phyloP scores from a whole-genome alignment of 2,888 invertebrate genomes.

The Protophormia terraenovae region DNA sequence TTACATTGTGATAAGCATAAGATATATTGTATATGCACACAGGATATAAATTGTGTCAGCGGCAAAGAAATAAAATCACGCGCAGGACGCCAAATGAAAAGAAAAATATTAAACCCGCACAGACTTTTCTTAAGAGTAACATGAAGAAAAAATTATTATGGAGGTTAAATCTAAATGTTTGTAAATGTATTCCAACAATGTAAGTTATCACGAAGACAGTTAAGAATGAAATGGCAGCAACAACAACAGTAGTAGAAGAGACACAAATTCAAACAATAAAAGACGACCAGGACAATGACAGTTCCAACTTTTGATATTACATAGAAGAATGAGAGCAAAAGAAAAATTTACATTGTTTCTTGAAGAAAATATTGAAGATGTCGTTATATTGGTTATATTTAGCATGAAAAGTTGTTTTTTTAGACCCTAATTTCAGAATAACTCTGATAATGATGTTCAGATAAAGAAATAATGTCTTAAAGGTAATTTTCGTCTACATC shows the following conservation, averaged over 20 bases:
- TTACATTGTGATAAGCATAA: constrained; percentile 78
- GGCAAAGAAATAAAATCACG: constrained; percentile 78
- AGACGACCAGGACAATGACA: constrained; percentile 44
- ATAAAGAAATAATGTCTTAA: no score
- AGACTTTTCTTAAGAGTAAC: constrained; percentile 20
- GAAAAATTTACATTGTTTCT: constrained; percentile 12
- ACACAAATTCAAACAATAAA: constrained; percentile 51
- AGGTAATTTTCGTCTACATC: no score
- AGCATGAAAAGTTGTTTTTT: no score
- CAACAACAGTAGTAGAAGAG: constrained; percentile 12
- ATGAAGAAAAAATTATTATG: background rate
- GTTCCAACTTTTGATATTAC: constrained; percentile 10
- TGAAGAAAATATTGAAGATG: background rate
- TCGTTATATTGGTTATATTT: no score
- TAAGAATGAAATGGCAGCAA: constrained; percentile 27
- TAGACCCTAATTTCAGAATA: no score
- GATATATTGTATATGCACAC: constrained; percentile 78
- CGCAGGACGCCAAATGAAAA: constrained; percentile 22
- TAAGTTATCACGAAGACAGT: constrained; percentile 50
- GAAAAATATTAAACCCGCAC: background rate
- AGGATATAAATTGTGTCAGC: constrained; percentile 81
- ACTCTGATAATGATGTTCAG: no score
- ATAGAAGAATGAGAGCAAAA: background rate
- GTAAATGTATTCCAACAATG: constrained; percentile 28
- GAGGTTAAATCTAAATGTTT: constrained; percentile 41